phyloP scores from a whole-genome alignment of 2,888 invertebrate species.

The Peribatodes rhomboidaria region DNA sequence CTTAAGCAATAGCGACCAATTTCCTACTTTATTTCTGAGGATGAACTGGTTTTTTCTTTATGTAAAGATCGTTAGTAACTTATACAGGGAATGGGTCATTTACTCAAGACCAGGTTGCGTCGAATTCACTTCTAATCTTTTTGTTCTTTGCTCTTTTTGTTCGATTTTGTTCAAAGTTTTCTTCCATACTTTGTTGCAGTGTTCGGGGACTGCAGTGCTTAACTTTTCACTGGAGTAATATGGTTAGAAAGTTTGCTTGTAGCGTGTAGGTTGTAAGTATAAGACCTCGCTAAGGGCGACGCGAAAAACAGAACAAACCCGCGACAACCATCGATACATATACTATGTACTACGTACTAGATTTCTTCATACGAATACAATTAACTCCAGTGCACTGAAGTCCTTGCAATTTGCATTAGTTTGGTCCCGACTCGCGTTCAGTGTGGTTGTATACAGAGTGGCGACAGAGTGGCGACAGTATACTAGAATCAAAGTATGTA shows the following conservation, averaged over 20 bases:
- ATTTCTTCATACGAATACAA: too few species aligned
- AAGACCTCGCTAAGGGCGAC: too few species aligned
- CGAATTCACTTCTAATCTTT: slow-evolving; percentile 36
- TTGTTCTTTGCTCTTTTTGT: slow-evolving; percentile 10
- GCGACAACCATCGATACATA: too few species aligned
- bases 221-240: slow-evolving; percentile 14
- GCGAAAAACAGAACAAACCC: too few species aligned
- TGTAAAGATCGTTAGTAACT: slow-evolving; percentile 52
- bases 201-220: slow-evolving; percentile 7
- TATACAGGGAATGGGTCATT: slow-evolving; percentile 52
- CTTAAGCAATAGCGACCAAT: slow-evolving; percentile 40
- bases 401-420: too few species aligned
- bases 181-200: slow-evolving; percentile 1
- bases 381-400: not conserved
- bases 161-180: slow-evolving; percentile 1
- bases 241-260: slow-evolving; percentile 1
- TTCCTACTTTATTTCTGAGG: slow-evolving; percentile 25
- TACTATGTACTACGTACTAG: too few species aligned
- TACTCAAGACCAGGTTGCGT: slow-evolving; percentile 48
- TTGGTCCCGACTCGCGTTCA: too few species aligned
- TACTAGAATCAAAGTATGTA: too few species aligned
- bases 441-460: too few species aligned
- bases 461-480: too few species aligned
- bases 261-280: too few species aligned
- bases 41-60: slow-evolving; percentile 28